phyloP scores from a whole-genome alignment of 2,888 invertebrate species.

The Galeruca laticollis region DNA sequence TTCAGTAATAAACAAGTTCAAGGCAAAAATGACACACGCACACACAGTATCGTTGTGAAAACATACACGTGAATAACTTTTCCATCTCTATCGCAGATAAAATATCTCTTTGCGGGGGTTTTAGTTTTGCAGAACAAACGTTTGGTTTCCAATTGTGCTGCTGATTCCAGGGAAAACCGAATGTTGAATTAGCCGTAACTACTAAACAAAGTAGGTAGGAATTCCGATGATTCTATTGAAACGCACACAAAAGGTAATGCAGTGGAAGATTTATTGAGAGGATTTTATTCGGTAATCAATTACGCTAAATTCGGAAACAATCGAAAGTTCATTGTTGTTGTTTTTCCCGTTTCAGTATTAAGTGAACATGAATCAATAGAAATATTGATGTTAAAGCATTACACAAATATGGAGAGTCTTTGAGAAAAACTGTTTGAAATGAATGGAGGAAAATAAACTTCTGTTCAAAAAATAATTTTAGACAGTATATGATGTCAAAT shows the following conservation, averaged over 20 bases:
- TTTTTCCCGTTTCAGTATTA: too few relatives aligned
- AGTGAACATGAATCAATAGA: too few relatives aligned
- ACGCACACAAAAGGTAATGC: slow-evolving; percentile 27
- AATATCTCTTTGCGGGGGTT: slow-evolving; percentile 8
- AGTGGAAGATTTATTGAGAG: slow-evolving; percentile 24
- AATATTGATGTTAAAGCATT: too few relatives aligned
- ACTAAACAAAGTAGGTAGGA: slow-evolving; percentile 27
- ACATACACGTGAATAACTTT: too few relatives aligned
- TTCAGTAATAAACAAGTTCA: too few relatives aligned
- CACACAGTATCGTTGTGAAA: too few relatives aligned
- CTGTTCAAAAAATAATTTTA: too few relatives aligned
- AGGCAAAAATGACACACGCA: too few relatives aligned
- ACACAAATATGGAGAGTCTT: too few relatives aligned
- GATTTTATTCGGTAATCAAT: slow-evolving; percentile 21
- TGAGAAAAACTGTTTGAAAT: too few relatives aligned
- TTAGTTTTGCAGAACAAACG: not conserved
- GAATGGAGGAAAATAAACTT: too few relatives aligned
- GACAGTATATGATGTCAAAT: too few relatives aligned
- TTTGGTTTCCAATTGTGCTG: slow-evolving; percentile 4
- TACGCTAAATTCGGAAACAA: slow-evolving; percentile 12
- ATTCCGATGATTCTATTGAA: slow-evolving; percentile 16
- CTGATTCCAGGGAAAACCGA: slow-evolving; percentile 20
- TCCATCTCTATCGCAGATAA: not conserved
- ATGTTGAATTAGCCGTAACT: slow-evolving; percentile 27
- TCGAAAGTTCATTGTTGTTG: not conserved